Evolutionary conservation across 2,113 vertebrate species (phyloP).

Genomic region (Gorsachius goisagi): DNA sequence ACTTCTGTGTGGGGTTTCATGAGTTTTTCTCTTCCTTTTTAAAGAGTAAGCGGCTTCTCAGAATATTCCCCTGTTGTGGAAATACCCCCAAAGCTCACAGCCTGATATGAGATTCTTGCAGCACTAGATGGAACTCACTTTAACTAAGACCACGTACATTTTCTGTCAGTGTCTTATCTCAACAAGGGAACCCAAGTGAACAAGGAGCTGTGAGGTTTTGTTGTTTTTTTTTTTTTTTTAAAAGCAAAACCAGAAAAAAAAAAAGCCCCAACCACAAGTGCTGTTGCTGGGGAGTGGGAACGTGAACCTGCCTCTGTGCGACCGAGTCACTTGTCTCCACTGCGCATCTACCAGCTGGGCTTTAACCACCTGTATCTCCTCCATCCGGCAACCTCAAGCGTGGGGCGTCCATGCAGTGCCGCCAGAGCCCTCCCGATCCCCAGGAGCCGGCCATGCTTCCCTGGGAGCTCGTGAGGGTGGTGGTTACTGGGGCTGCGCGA

Average conservation of each 20-base stretch:
- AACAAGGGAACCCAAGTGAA: background rate
- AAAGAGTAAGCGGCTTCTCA: background rate
- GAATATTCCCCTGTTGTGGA: background rate
- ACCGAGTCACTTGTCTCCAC: fast-evolving
- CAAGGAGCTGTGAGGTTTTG: background rate
- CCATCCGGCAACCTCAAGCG: background rate
- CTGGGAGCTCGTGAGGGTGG: background rate
- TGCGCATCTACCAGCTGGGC: constrained; percentile 6
- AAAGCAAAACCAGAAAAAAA: background rate
- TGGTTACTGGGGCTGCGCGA: background rate
- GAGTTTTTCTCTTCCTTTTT: background rate
- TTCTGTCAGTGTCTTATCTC: background rate
- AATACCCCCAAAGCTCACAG: background rate
- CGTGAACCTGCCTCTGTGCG: background rate
- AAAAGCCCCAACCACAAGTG: background rate
- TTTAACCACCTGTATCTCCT: constrained; percentile 12
- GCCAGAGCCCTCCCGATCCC: background rate
- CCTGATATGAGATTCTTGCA: background rate
- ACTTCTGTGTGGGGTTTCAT: background rate
- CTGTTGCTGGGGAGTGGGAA: background rate
- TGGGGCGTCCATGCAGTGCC: background rate
- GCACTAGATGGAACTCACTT: background rate
- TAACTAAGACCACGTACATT: background rate
- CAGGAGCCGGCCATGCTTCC: background rate
- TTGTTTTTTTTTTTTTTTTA: background rate